Base-by-base conservation (phyloP, 2,797 vertebrate genomes). In the Schizopygopsis malacanthus region DNA sequence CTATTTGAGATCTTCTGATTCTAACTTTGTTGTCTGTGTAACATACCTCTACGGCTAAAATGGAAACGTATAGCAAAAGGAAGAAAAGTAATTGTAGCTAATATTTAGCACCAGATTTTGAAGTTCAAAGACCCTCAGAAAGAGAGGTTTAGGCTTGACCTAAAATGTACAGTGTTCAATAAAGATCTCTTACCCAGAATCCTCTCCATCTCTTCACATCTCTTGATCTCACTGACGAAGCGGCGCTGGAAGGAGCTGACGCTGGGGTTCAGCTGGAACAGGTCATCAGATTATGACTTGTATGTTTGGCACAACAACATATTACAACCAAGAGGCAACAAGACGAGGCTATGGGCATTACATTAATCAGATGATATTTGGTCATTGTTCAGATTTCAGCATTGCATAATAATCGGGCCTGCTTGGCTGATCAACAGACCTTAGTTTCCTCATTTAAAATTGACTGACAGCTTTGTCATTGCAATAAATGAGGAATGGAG, bases 221-320 rank as follows among this genome's bases (percentile, higher is more conserved):
- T 96, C 95, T 99, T 99, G 90, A 99, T 97, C 95, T 99, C 98
- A 89, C 96, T 97, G 92, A 99, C 98, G n/a, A 98, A 99, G 92
- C 97, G 98, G 80, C 98, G 96, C 93, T 99, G 98, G 93, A 99
- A 99, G 37, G 97, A 94, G 89, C 97, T 99, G 87, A 98, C 95
- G 83, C 94, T 98, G 78, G 97, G 98, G 90, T 99, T 99, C 90
- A 99, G 97, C 98, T 96, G 93, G 88, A 95, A 95, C 69, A 76
- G 79, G 75, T 87, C 89, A 86, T 87, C 87, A 71, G 71, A 22
- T 72, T 56, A 25, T 25, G 61, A 75, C 67, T 50, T 73, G 77
- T 25, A 43, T 43, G 28, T 77, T 73, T 86, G 37, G 20, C 41
- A 7, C 47, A 45, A 59, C 3, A 13, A 50, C n/a, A 12, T 9